Percentiles rank a stretch among this genome's conserved stretches.
Evolutionary conservation across 2,797 vertebrate genomes (phyloP).

Genomic region (Cyclopterus lumpus): DNA sequence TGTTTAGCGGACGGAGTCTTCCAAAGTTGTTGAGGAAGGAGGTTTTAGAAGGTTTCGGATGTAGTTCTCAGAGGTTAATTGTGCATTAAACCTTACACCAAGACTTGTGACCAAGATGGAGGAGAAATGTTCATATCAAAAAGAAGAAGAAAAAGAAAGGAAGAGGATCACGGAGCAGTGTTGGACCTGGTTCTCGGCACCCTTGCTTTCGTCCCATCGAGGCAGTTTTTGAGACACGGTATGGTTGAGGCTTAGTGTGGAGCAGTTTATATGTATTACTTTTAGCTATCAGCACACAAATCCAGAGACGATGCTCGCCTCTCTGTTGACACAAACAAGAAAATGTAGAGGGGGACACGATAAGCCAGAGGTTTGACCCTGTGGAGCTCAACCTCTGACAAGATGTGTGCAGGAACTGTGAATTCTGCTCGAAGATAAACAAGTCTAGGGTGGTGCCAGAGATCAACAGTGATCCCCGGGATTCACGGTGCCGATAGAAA

Average conservation of each 20-base stretch:
- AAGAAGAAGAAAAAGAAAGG: neutral
- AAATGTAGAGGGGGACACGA: conserved; percentile 10
- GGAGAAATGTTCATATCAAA: neutral
- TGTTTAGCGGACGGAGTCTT: neutral
- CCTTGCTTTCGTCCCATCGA: neutral
- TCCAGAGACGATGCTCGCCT: neutral
- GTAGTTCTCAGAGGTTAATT: conserved; percentile 20
- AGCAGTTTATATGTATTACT: neutral
- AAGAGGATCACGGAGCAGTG: accelerated
- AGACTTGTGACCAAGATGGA: neutral
- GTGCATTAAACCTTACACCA: neutral
- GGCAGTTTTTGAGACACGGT: neutral
- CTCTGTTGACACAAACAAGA: conserved; percentile 16
- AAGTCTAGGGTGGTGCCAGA: neutral
- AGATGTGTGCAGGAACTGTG: conserved; percentile 1
- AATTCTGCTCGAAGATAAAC: conserved; percentile 14
- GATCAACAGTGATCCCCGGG: conserved; percentile 2
- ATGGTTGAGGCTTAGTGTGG: neutral
- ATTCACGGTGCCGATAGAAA: neutral
- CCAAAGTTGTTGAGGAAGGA: neutral
- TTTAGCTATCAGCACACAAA: conserved; percentile 7
- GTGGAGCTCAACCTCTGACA: conserved; percentile 5
- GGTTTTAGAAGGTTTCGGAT: neutral
- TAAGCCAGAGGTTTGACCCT: conserved; percentile 24
- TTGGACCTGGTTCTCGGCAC: neutral